These are phyloP conservation scores for Cerceris rybyensis DNA, from an alignment of 2,888 invertebrate genomes.

Conservation along the genomic window DNA sequence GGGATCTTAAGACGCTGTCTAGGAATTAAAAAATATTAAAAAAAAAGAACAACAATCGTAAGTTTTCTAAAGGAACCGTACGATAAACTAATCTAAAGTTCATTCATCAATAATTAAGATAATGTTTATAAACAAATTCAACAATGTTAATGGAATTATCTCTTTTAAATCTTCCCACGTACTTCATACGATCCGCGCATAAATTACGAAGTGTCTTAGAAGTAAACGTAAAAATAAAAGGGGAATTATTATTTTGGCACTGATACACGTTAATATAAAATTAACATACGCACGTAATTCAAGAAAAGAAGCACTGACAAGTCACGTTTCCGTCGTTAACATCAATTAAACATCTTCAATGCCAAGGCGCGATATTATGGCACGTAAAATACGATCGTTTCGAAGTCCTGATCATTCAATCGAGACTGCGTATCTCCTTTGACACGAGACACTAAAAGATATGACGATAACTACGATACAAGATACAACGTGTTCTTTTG, in stretches of 20 bases:
- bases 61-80: no score
- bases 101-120: no score
- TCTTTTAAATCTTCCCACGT: no score
- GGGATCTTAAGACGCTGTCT: no score
- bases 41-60: no score
- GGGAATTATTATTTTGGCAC: constrained; percentile 48
- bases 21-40: no score
- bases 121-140: no score
- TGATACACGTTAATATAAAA: constrained; percentile 37
- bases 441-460: constrained; percentile 12
- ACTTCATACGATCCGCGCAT: no score
- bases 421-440: background rate
- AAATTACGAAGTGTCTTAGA: background rate
- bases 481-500: constrained; percentile 14
- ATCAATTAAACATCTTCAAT: background rate
- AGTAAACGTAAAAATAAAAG: constrained; percentile 6
- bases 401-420: constrained; percentile 5
- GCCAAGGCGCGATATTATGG: constrained; percentile 9
- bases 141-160: no score
- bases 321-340: background rate
- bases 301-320: constrained; percentile 10
- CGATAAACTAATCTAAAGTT: no score
- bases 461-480: background rate
- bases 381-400: constrained; percentile 22
- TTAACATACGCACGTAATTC: constrained; percentile 18